Base-by-base conservation (phyloP, 2,888 invertebrate species). In the Lasioglossum morio region DNA sequence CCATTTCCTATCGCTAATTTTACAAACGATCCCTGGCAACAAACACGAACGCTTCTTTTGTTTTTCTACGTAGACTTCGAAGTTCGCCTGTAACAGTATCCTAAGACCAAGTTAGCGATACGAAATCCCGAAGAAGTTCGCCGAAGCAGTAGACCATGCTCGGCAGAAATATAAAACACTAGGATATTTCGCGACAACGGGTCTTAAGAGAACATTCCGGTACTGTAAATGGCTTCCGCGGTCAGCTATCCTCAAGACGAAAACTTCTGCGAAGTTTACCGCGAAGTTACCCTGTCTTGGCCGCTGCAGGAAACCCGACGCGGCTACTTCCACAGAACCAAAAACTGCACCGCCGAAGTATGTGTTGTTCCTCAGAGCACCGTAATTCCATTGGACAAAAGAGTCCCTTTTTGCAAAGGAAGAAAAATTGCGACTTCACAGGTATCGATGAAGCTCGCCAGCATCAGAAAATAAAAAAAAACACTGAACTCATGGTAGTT, bases 191-290 rank as follows among this genome's bases (percentile, higher is more conserved):
- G 43, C 73, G 79, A 80, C 83, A 85, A 79, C 74, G 63, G 80
- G 77, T 63, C 84, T 85, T 85, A 77, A 75, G 74, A 76, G 85
- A 85, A 70, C 84, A 84, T 85, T 84, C 77, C 84, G 77, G 72
- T 76, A 43, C 70, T 72, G 81, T 86, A 84, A 86, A 84, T 86
- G 81, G 80, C 86, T 84, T 84, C 81, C 80, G 81, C 63, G 86
- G 86, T 86, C 86, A 86, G 72, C 81, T 78, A 84, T 84, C 72
- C 70, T 43, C 75, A 37, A 48, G 81, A 76, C 77, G 81, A 76
- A 81, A 86, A 86, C 84, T 84, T 76, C 34, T 7, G 40, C 12
- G 60, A 86, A 84, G 78, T 86, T 86, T 30, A 10, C 78, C 77
- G n/a, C 72, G 73, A 78, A 76, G 81, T 88, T 87, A 57, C 12